Evolutionary conservation across 2,797 vertebrate species (phyloP).

Genomic region (Cirrhinus mrigala): DNA sequence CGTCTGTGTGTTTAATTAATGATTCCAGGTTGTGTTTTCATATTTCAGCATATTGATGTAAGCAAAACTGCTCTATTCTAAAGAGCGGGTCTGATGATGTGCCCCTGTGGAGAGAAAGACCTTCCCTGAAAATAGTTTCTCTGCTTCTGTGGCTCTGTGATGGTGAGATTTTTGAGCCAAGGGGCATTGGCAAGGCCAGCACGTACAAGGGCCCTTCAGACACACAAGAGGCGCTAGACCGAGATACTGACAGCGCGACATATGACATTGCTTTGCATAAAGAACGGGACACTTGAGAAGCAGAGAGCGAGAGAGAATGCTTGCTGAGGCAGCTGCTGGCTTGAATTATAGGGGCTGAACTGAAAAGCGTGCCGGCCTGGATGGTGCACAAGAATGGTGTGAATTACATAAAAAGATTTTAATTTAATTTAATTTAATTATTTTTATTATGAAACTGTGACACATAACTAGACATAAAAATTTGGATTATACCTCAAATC

Average conservation of each 20-base stretch:
- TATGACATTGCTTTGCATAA: conserved; percentile 65
- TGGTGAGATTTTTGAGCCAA: conserved; percentile 32
- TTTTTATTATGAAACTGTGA: no score
- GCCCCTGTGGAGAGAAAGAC: conserved; percentile 3
- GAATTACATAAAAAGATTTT: conserved; percentile 1
- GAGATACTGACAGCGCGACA: conserved; percentile 77
- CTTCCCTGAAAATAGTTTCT: conserved; percentile 4
- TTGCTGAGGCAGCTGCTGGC: conserved; percentile 19
- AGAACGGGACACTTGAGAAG: conserved; percentile 35
- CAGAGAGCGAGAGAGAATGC: conserved; percentile 41
- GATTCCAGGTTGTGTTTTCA: neutral
- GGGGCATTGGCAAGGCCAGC: conserved; percentile 48
- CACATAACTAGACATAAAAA: no score
- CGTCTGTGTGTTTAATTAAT: neutral
- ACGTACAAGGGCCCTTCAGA: conserved; percentile 70
- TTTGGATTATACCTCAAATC: no score
- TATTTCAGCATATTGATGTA: neutral
- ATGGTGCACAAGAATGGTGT: neutral
- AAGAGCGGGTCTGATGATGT: neutral
- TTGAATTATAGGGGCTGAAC: conserved; percentile 29
- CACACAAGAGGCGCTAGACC: conserved; percentile 70
- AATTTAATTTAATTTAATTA: no score
- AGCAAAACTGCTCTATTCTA: neutral
- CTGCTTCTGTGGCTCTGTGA: neutral
- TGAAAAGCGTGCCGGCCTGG: conserved; percentile 16